Percentiles rank a stretch among this genome's conserved stretches.
These are phyloP conservation scores for Solenopsis invicta DNA, from an alignment of 1,140 invertebrate genomes.

Conservation along the genomic window DNA sequence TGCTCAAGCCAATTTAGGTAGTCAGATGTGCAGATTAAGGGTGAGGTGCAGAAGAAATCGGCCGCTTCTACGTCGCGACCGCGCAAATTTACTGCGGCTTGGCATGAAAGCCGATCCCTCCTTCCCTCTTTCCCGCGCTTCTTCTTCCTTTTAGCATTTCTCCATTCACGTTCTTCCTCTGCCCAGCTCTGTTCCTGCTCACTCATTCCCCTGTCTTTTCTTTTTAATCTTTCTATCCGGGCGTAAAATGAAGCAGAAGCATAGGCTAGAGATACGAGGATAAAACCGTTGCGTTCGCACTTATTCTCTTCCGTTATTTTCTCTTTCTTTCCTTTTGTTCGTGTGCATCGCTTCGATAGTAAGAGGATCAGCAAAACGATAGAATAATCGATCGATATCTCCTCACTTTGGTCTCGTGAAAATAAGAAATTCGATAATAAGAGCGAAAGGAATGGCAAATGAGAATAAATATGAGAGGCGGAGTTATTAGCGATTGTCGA, in stretches of 20 bases:
- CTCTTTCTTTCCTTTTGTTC: constrained; percentile 21
- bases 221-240: constrained; percentile 70
- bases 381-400: constrained; percentile 29
- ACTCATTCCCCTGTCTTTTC: constrained; percentile 30
- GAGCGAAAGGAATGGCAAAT: constrained; percentile 22
- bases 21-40: constrained; percentile 77
- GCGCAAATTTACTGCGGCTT: constrained; percentile 76
- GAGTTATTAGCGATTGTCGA: constrained; percentile 69
- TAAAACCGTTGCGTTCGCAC: constrained; percentile 44
- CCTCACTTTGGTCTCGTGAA: background rate
- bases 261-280: constrained; percentile 53
- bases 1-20: constrained; percentile 78
- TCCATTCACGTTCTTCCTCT: constrained; percentile 1
- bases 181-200: constrained; percentile 18
- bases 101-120: constrained; percentile 74
- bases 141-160: constrained; percentile 24
- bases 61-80: constrained; percentile 69
- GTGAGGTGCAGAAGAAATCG: constrained; percentile 74
- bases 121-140: constrained; percentile 24
- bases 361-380: constrained; percentile 53
- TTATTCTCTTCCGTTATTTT: background rate
- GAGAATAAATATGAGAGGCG: constrained; percentile 54
- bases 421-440: constrained; percentile 55
- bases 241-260: constrained; percentile 60
- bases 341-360: constrained; percentile 19